Conservation (phyloP, 2,888 invertebrate genomes). For the Schizaphis graminum region DNA sequence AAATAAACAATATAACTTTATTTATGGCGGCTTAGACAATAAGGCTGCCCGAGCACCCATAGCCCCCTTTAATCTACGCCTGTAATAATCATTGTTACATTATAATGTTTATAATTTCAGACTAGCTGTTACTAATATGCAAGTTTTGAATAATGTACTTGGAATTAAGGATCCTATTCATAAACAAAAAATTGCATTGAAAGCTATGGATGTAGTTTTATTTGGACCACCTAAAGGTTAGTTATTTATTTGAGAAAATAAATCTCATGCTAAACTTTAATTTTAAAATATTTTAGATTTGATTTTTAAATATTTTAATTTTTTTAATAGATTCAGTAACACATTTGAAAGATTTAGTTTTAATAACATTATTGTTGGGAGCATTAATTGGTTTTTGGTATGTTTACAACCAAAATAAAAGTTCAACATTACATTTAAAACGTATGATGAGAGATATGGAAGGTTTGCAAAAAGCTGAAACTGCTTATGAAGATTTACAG, state of each 20-base stretch:
- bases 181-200: slow-evolving; percentile 95
- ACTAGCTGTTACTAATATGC: slow-evolving; percentile 94
- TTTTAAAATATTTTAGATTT: not conserved
- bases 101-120: slow-evolving; percentile 73
- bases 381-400: slow-evolving; percentile 93
- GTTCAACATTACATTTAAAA: slow-evolving; percentile 86
- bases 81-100: not conserved
- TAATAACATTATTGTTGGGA: slow-evolving; percentile 85
- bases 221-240: slow-evolving; percentile 98
- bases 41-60: too few relatives aligned
- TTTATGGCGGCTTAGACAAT: too few relatives aligned
- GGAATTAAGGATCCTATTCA: slow-evolving; percentile 99
- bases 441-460: slow-evolving; percentile 97
- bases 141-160: slow-evolving; percentile 86
- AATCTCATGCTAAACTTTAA: not conserved
- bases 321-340: slow-evolving; percentile 78
- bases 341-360: slow-evolving; percentile 90
- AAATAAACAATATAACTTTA: too few relatives aligned
- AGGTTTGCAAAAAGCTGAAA: slow-evolving; percentile 89
- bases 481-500: slow-evolving; percentile 88
- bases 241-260: not conserved
- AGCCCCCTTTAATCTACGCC: too few relatives aligned
- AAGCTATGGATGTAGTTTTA: slow-evolving; percentile 98
- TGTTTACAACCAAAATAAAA: slow-evolving; percentile 90
- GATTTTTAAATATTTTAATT: slow-evolving; percentile 22